Conservation (phyloP, 2,888 invertebrate species). For the Drosophila prostipennis region DNA sequence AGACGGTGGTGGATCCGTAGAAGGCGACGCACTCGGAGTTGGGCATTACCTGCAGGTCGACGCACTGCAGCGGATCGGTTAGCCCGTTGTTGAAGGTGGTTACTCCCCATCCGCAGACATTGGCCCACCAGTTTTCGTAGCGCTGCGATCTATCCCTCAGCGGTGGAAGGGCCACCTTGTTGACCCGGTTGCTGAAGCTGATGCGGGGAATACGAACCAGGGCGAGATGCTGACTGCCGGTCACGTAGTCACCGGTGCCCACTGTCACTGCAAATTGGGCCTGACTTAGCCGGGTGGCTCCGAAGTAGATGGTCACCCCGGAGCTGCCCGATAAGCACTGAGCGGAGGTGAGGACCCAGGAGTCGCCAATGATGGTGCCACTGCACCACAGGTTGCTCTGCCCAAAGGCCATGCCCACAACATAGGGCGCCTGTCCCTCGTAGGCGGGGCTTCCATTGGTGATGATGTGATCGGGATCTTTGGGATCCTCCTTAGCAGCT, state of each 20-base stretch:
- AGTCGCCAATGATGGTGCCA: slow-evolving; percentile 32
- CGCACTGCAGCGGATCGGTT: slow-evolving; percentile 38
- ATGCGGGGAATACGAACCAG: slow-evolving; percentile 23
- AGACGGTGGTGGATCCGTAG: slow-evolving; percentile 13
- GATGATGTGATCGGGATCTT: slow-evolving; percentile 13
- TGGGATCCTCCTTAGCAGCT: neutral
- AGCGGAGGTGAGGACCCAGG: slow-evolving; percentile 30
- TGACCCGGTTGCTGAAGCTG: slow-evolving; percentile 9
- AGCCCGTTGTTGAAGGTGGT: slow-evolving; percentile 1
- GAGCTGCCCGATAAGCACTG: slow-evolving; percentile 21
- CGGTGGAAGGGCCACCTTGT: slow-evolving; percentile 8
- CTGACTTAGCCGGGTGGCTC: slow-evolving; percentile 19
- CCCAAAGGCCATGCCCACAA: slow-evolving; percentile 30
- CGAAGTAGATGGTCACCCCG: slow-evolving; percentile 37
- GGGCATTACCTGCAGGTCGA: slow-evolving; percentile 28
- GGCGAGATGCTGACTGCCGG: slow-evolving; percentile 8
- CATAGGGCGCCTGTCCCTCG: slow-evolving; percentile 31
- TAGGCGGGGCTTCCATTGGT: slow-evolving; percentile 29
- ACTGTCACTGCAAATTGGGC: slow-evolving; percentile 4
- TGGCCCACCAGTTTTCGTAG: slow-evolving; percentile 19
- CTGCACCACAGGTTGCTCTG: slow-evolving; percentile 28
- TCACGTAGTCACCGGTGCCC: slow-evolving; percentile 2
- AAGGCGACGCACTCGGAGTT: slow-evolving; percentile 17
- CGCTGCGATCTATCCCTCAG: slow-evolving; percentile 16
- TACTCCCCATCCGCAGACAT: slow-evolving; percentile 32